A percentile compares a stretch with the other conserved stretches of the same genome.
Conservation (phyloP, 2,888 invertebrate species). For the Zelleria hepariella region DNA sequence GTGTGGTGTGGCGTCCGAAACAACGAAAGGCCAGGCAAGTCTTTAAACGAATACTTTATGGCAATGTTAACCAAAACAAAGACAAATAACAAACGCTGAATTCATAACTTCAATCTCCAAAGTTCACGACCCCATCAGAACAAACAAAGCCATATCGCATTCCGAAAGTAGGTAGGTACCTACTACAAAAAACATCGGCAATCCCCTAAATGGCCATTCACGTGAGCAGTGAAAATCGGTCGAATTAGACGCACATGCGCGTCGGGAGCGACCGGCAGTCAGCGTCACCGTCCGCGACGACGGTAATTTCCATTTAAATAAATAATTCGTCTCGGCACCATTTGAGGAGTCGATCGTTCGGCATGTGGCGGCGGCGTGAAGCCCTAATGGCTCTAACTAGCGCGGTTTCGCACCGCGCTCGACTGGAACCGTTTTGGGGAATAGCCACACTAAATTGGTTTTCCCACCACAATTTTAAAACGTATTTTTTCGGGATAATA, state of each 20-base stretch:
- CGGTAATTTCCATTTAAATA: slow-evolving; percentile 67
- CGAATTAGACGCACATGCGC: slow-evolving; percentile 48
- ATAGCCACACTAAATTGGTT: too few species aligned
- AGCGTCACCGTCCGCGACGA: slow-evolving; percentile 23
- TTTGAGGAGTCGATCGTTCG: slow-evolving; percentile 36
- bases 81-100: neutral
- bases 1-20: neutral
- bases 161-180: neutral
- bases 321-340: slow-evolving; percentile 66
- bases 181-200: neutral
- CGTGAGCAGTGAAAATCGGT: slow-evolving; percentile 35
- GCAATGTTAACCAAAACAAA: neutral
- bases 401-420: slow-evolving; percentile 63
- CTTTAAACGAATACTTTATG: neutral
- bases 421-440: slow-evolving; percentile 15
- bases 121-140: neutral
- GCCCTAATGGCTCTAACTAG: slow-evolving; percentile 60
- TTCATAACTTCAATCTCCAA: neutral
- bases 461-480: neutral
- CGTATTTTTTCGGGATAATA: neutral
- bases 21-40: neutral
- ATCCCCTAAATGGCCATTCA: slow-evolving; percentile 11
- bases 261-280: slow-evolving; percentile 19
- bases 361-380: slow-evolving; percentile 59
- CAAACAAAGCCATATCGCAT: neutral